Evolutionary conservation across 1,140 invertebrate species (phyloP).

Genomic region (Drosophila suzukii): DNA sequence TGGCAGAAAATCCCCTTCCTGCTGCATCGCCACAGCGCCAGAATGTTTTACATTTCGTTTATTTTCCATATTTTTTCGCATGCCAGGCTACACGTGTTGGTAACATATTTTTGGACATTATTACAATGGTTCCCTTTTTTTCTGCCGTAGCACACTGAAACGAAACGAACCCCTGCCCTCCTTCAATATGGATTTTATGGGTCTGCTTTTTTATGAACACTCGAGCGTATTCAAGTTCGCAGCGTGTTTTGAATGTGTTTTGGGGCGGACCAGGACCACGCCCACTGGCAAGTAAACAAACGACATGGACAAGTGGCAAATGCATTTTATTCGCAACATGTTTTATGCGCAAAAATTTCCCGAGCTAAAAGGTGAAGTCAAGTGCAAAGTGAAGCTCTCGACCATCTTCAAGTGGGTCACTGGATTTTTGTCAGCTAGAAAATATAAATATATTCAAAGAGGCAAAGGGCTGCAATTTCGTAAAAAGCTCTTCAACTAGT

Average conservation of each 20-base stretch:
- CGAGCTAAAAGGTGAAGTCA: constrained; percentile 51
- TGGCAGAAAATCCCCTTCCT: constrained; percentile 25
- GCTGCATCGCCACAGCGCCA: constrained; percentile 50
- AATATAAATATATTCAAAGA: constrained; percentile 2
- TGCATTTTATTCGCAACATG: constrained; percentile 75
- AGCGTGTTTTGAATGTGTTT: constrained; percentile 72
- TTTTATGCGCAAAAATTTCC: constrained; percentile 35
- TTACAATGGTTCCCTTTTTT: constrained; percentile 73
- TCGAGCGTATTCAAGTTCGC: constrained; percentile 74
- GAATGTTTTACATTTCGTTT: constrained; percentile 55
- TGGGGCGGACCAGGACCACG: constrained; percentile 10
- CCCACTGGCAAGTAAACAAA: constrained; percentile 10
- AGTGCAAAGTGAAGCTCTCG: constrained; percentile 35
- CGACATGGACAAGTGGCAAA: constrained; percentile 51
- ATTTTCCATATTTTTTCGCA: constrained; percentile 49
- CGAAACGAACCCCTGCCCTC: constrained; percentile 20
- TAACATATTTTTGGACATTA: constrained; percentile 82
- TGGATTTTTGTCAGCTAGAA: constrained; percentile 13
- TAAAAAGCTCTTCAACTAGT: background rate
- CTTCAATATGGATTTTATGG: constrained; percentile 72
- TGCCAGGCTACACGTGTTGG: constrained; percentile 71
- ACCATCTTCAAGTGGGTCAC: constrained; percentile 40
- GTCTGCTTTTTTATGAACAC: constrained; percentile 66
- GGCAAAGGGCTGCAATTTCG: background rate
- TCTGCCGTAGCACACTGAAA: constrained; percentile 15